Evolutionary conservation across 2,797 vertebrate species (phyloP).

Genomic region (Sorex maritimensis): DNA sequence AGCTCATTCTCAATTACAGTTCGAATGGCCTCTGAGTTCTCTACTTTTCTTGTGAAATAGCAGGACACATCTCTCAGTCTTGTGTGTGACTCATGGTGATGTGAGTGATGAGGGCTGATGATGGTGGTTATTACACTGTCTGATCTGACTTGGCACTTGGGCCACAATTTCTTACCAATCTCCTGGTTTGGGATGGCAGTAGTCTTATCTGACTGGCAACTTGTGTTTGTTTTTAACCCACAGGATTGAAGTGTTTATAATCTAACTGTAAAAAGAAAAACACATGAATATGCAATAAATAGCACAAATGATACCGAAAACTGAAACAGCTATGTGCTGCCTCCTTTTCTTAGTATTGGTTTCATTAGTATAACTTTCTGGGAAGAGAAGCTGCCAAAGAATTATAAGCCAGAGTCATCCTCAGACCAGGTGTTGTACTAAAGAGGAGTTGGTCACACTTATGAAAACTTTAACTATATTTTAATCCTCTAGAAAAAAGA

Average conservation of each 20-base stretch:
- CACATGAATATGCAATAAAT: constrained; percentile 81
- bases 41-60: constrained; percentile 53
- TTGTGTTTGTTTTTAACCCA: constrained; percentile 72
- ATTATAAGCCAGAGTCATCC: constrained; percentile 78
- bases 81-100: not conserved
- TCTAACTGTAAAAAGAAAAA: constrained; percentile 29
- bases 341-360: constrained; percentile 83
- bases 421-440: constrained; percentile 85
- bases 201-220: not conserved
- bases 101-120: not conserved
- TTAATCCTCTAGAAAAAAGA: constrained; percentile 29
- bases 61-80: not conserved
- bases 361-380: constrained; percentile 85
- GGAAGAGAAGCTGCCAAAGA: constrained; percentile 83
- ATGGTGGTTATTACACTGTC: not conserved
- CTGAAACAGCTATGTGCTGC: constrained; percentile 86
- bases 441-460: constrained; percentile 63
- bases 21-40: constrained; percentile 1
- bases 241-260: constrained; percentile 73
- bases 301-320: constrained; percentile 88
- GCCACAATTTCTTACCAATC: not conserved
- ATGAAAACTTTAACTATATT: constrained; percentile 54
- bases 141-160: not conserved
- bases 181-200: not conserved
- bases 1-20: constrained; percentile 33